phyloP scores from a whole-genome alignment of 2,797 vertebrate species.

The Vireo griseus region DNA sequence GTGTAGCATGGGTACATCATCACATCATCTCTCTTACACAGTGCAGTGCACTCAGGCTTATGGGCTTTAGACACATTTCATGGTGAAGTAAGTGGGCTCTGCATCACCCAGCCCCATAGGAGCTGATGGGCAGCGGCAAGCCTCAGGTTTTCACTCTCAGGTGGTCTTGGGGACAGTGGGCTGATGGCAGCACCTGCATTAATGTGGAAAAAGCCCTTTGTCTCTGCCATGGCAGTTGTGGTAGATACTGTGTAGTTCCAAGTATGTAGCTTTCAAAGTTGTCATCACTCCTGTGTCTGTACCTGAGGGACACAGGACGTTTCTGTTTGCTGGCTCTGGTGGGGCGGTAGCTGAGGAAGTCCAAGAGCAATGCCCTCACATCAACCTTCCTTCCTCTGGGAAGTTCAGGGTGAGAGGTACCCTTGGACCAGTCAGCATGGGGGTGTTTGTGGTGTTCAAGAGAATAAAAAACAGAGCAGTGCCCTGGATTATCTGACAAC shows the following conservation, averaged over 20 bases:
- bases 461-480: not conserved
- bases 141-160: fast-evolving
- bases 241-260: not conserved
- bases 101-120: fast-evolving
- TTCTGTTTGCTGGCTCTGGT: not conserved
- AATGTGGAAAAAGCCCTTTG: not conserved
- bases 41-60: fast-evolving
- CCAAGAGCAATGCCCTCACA: not conserved
- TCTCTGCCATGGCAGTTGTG: fast-evolving
- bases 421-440: not conserved
- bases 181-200: not conserved
- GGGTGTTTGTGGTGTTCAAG: not conserved
- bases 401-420: not conserved
- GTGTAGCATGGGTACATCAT: no score
- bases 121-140: not conserved
- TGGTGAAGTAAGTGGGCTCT: fast-evolving
- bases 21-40: not conserved
- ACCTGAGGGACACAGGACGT: not conserved
- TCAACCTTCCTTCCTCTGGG: not conserved
- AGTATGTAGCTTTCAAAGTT: not conserved
- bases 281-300: fast-evolving
- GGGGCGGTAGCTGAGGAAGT: not conserved
- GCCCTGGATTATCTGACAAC: not conserved
- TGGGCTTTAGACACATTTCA: fast-evolving
- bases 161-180: not conserved